phyloP scores from a whole-genome alignment of 1,140 invertebrate species.

The Calosoma granatense region DNA sequence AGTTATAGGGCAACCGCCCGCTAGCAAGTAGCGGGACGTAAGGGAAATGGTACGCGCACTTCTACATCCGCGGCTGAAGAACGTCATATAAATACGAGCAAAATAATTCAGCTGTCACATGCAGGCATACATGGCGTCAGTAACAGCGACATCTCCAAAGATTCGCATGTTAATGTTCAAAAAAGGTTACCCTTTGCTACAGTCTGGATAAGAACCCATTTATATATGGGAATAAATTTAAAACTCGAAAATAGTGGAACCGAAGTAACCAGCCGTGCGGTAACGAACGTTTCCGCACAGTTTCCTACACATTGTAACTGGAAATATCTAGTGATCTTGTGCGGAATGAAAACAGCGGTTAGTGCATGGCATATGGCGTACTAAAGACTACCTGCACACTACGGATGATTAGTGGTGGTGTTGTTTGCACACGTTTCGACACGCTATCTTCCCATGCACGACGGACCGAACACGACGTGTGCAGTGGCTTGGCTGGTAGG shows the following conservation, averaged over 20 bases:
- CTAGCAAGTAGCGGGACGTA: not conserved
- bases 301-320: no score
- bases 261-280: not conserved
- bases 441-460: no score
- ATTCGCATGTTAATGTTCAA: slow-evolving; percentile 8
- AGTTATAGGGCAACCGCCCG: not conserved
- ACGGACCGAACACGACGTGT: no score
- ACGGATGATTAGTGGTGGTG: no score
- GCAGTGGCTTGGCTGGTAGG: no score
- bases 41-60: no score
- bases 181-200: not conserved
- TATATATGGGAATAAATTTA: slow-evolving; percentile 1
- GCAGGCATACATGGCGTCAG: not conserved
- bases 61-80: no score
- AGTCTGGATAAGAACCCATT: slow-evolving; percentile 1
- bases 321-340: no score
- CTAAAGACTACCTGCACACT: no score
- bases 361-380: no score
- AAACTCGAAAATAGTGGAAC: not conserved
- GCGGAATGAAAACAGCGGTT: no score
- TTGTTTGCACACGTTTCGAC: no score
- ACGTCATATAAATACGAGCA: slow-evolving; percentile 6
- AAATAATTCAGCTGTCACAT: slow-evolving; percentile 9
- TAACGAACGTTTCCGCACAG: not conserved
- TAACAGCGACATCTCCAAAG: slow-evolving; percentile 4